Evolutionary conservation across 1,140 invertebrate genomes (phyloP), one percentile per base, ranked within the genome.

Genomic region (Tetramorium parvispinum): DNA sequence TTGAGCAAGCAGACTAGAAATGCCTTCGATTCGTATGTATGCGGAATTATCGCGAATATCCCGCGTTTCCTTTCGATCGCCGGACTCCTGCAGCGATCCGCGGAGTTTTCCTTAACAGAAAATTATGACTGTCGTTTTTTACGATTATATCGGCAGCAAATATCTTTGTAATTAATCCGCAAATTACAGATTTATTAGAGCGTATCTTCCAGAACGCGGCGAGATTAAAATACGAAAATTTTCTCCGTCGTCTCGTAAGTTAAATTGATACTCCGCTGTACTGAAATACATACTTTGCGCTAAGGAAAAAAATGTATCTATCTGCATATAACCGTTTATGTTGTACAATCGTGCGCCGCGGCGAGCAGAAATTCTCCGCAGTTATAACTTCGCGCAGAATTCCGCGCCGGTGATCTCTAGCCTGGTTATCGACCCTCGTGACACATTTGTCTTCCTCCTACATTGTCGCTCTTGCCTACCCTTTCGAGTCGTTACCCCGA

Each of bases 401-500:
- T 59, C 40, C 51, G 46, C 51, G 46, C 32, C 10, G 59, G 53
- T 46, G 66, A 75, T 83, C 13, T 75, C 51, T 32, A 32, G 24
- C 49, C 53, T 59, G 37, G 61, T 83, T 59, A 68, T 81, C 49
- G 37, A 53, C 40, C 75, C 63, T 68, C 24, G 7, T 81, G 61
- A 53, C 76, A 82, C 43, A 70, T 82, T 86, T 83, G 63, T 83
- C 65, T 86, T 71, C 46, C 59, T 46, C 59, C 40, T 57, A 46
- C 24, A 51, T 83, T 59, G 63, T 68, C 66, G 46, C 61, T 85
- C 16, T 59, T 51, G 70, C 63, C 11, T 61, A 53, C 11, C 81
- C 51, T 40, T 51, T 63, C 51, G 21, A 21, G 63, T 65, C 59
- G 61, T 88, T 37, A 57, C 53, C 27, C 37, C 65, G 24, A 91